Conservation (phyloP, 1,140 invertebrate genomes). For the Drosophila bocqueti region DNA sequence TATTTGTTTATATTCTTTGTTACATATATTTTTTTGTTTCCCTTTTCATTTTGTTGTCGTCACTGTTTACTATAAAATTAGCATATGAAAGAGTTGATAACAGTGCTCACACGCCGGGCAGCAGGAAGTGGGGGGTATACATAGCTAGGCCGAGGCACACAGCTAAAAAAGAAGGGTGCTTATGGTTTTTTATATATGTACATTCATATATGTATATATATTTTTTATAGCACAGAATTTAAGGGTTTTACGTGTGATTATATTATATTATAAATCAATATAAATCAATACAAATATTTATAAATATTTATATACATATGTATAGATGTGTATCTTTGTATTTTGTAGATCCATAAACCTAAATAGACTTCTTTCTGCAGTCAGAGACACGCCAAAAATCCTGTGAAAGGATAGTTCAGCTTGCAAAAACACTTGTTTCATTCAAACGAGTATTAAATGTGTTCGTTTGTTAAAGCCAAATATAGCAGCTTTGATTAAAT, state of each 20-base stretch:
- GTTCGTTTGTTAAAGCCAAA: too few relatives aligned
- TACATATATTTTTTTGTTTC: neutral
- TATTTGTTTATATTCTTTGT: conserved; percentile 26
- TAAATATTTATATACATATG: too few relatives aligned
- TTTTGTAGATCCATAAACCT: too few relatives aligned
- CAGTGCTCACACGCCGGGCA: neutral
- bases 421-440: too few relatives aligned
- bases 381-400: too few relatives aligned
- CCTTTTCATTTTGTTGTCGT: conserved; percentile 6
- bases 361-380: too few relatives aligned
- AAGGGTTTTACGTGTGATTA: neutral
- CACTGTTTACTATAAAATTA: conserved; percentile 70
- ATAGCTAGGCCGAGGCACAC: neutral
- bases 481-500: too few relatives aligned
- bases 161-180: conserved; percentile 16
- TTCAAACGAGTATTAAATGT: too few relatives aligned
- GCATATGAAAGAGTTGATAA: conserved; percentile 66
- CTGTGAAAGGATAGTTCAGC: too few relatives aligned
- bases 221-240: neutral
- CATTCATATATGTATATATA: neutral
- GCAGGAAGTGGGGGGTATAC: neutral
- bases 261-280: too few relatives aligned
- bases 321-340: too few relatives aligned
- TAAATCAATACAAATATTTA: too few relatives aligned
- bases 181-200: neutral